These are phyloP conservation scores for Vireo altiloquus DNA, from an alignment of 2,113 vertebrate species.

Conservation along the genomic window DNA sequence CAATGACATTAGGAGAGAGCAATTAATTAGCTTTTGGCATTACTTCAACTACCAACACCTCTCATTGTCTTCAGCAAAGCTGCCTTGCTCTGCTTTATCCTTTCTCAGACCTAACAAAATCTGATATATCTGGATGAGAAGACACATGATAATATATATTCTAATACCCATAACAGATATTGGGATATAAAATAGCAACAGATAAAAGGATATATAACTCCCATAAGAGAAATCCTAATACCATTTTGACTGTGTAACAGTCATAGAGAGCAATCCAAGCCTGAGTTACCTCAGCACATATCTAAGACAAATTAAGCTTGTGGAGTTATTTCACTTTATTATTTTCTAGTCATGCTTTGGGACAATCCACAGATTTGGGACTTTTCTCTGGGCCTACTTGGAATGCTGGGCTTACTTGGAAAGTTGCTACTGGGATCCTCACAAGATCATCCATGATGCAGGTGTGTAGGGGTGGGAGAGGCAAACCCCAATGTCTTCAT, in stretches of 20 bases:
- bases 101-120: slow-evolving; percentile 21
- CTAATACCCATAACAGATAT: background rate
- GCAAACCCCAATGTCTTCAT: background rate
- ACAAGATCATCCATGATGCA: accelerated
- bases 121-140: background rate
- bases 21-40: slow-evolving; percentile 65
- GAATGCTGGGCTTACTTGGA: background rate
- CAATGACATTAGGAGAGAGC: slow-evolving; percentile 52
- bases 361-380: background rate
- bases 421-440: background rate
- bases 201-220: background rate
- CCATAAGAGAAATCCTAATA: background rate
- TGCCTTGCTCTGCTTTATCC: slow-evolving; percentile 6
- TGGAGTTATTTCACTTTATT: background rate
- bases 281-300: background rate
- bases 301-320: background rate
- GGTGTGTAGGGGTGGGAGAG: accelerated
- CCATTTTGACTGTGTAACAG: background rate
- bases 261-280: background rate
- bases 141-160: background rate
- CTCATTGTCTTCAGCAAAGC: slow-evolving; percentile 43
- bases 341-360: background rate
- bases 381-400: background rate
- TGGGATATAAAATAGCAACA: background rate
- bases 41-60: slow-evolving; percentile 56